phyloP scores from a whole-genome alignment of 2,888 invertebrate genomes.

The Drosophila mimetica region DNA sequence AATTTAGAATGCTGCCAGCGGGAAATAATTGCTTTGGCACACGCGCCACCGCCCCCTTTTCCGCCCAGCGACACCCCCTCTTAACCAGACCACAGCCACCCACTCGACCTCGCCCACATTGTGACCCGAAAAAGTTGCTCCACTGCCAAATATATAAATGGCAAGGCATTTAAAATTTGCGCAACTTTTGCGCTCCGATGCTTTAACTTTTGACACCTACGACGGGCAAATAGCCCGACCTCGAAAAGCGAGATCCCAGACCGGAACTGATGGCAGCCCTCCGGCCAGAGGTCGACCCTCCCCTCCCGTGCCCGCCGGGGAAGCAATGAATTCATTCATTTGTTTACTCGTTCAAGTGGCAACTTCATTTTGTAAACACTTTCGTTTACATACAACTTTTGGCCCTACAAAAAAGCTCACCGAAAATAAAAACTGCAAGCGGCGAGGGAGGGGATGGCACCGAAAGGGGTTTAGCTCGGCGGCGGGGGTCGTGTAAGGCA shows the following conservation, averaged over 20 bases:
- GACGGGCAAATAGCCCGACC: conserved; percentile 46
- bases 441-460: neutral
- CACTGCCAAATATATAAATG: conserved; percentile 70
- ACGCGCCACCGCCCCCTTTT: conserved; percentile 41
- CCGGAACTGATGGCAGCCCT: conserved; percentile 35
- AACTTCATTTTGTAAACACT: conserved; percentile 81
- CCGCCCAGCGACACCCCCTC: neutral
- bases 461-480: neutral
- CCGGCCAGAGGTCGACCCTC: conserved; percentile 14
- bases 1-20: conserved; percentile 77
- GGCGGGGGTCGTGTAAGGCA: conserved; percentile 64
- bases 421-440: conserved; percentile 50
- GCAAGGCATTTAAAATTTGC: conserved; percentile 75
- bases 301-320: conserved; percentile 31
- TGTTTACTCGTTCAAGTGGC: conserved; percentile 80
- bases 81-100: conserved; percentile 1
- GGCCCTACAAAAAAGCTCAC: conserved; percentile 48
- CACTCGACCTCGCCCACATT: conserved; percentile 25
- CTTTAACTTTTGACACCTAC: conserved; percentile 78
- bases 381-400: conserved; percentile 80
- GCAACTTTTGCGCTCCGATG: conserved; percentile 76
- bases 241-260: conserved; percentile 27
- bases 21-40: conserved; percentile 78
- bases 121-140: conserved; percentile 66
- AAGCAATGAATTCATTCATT: conserved; percentile 81